Base-by-base conservation (phyloP, 1,140 invertebrate species). In the Drosophila triauraria region DNA sequence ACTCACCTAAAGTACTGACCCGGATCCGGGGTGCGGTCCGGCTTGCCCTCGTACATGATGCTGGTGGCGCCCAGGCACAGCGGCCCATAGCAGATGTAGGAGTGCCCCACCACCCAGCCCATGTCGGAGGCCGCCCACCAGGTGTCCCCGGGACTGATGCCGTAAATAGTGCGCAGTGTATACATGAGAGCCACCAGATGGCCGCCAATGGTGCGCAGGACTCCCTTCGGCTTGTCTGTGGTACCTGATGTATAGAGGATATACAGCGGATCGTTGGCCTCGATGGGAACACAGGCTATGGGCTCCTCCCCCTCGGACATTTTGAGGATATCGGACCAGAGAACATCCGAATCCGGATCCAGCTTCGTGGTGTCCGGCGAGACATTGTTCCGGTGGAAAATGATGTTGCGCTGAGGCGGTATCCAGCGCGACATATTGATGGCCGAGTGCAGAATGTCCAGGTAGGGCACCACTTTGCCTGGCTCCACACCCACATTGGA, bases 161-260 rank as follows among this genome's bases (percentile, higher is more conserved):
- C 97, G 82, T 98, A 99, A 60, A 98, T 95, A 0, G 94, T 94
- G 38, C 95, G 95, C 96, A 99, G 97, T 0, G 97, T 95, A 96
- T 97, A 98, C 71, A 96, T 95, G 13, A 99, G 92, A 0, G 95
- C 95, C 0, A 96, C 97, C 44, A 98, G 95, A 84, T 99, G 97
- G 0, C 97, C 97, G 1, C 97, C 97, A n/a, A 96, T 95, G 0
- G 98, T 96, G 57, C 98, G 94, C 57, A 97, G 95, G 27, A 98
- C 95, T 5, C 97, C 97, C 93, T 98, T 98, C 0, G 97, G 97
- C 48, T 96, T 94, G 78, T 96, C 97, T 94, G 97, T 98, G 13
- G 97, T 98, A 58, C 98, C 98, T 4, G 98, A 99, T 1, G 98
- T 99, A 88, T 99, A 99, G 0, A 99, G 93, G 67, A 99, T 96